These are phyloP conservation scores for Tadarida brasiliensis DNA, from an alignment of 2,797 vertebrate species.

Conservation along the genomic window DNA sequence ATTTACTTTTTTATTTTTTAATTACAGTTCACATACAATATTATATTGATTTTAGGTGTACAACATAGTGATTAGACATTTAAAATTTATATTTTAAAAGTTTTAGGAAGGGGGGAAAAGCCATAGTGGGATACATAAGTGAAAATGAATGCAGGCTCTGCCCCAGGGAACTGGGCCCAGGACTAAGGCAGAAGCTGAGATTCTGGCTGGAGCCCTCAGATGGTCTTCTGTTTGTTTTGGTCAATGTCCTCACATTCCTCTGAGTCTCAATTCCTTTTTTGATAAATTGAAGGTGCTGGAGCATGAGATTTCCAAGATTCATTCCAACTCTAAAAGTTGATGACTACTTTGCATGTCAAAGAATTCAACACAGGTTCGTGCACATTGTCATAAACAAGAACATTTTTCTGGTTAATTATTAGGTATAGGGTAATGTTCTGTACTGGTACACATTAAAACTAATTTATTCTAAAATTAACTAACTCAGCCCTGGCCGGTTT, in stretches of 20 bases:
- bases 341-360: not conserved
- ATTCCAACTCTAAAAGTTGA: not conserved
- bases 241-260: not conserved
- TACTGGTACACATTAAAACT: not conserved
- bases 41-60: not conserved
- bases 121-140: not conserved
- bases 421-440: not conserved
- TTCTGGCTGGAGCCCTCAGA: too few relatives aligned
- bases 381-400: not conserved
- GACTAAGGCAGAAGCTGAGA: not conserved
- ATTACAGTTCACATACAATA: not conserved
- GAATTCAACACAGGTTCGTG: not conserved
- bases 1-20: not conserved
- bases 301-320: slow-evolving; percentile 9
- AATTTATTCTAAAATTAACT: slow-evolving; percentile 38
- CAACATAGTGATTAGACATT: not conserved
- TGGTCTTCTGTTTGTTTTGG: not conserved
- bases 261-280: not conserved
- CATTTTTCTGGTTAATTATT: not conserved
- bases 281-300: not conserved
- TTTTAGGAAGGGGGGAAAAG: not conserved
- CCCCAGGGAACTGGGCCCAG: not conserved
- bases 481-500: too few relatives aligned
- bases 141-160: not conserved
- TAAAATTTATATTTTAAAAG: not conserved